A percentile compares a stretch with the other conserved stretches of the same genome.
Evolutionary conservation across 2,888 invertebrate species (phyloP).

Genomic region (Caenorhabditis plicata): DNA sequence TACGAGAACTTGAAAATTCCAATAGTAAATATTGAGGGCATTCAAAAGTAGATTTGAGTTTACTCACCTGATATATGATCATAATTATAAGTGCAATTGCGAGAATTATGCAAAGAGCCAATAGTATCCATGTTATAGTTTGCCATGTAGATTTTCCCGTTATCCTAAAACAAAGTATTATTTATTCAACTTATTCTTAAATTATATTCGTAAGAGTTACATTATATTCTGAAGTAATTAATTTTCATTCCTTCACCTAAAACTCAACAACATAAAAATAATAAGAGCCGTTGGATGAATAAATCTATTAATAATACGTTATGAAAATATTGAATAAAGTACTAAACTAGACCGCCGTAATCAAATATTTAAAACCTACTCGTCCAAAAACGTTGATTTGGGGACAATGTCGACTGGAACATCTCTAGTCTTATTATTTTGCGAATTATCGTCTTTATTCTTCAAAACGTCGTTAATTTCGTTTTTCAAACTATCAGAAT

Average conservation of each 20-base stretch:
- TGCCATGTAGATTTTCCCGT: slow-evolving; percentile 49
- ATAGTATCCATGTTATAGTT: slow-evolving; percentile 50
- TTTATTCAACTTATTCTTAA: neutral
- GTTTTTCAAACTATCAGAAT: slow-evolving; percentile 1
- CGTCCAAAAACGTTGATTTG: slow-evolving; percentile 39
- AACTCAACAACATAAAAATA: too few species aligned
- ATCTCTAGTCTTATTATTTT: neutral
- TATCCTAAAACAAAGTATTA: slow-evolving; percentile 26
- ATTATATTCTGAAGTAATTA: too few species aligned
- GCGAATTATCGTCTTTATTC: slow-evolving; percentile 6
- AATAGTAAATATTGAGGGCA: too few species aligned
- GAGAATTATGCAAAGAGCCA: slow-evolving; percentile 46
- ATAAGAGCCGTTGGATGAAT: too few species aligned
- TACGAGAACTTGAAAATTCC: too few species aligned
- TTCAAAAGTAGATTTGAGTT: too few species aligned
- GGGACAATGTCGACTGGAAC: slow-evolving; percentile 16
- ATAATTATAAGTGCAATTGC: slow-evolving; percentile 43
- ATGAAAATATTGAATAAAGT: too few species aligned
- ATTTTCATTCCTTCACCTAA: too few species aligned
- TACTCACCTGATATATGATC: slow-evolving; percentile 40
- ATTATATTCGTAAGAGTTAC: too few species aligned
- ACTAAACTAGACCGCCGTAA: too few species aligned
- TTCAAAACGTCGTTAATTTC: slow-evolving; percentile 30
- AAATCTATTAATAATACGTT: too few species aligned
- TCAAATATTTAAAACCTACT: slow-evolving; percentile 30